A percentile compares a stretch with the other conserved stretches of the same genome.
Conservation (phyloP, 2,888 invertebrate species). For the Agrochola lota region DNA sequence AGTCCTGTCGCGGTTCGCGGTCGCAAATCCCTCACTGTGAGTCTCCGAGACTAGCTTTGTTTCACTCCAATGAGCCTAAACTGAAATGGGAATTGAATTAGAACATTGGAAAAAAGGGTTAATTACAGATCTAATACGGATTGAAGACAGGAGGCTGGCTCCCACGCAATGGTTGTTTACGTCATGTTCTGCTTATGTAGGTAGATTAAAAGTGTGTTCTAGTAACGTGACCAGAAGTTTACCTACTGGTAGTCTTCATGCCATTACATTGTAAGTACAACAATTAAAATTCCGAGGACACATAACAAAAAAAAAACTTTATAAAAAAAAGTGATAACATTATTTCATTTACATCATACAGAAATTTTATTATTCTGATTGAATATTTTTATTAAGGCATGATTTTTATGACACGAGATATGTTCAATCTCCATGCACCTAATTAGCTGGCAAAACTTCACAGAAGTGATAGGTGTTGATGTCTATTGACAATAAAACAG, state of each 20-base stretch:
- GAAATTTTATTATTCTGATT: too few relatives aligned
- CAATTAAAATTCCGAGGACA: neutral
- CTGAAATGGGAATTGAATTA: constrained; percentile 55
- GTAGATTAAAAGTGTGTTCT: neutral
- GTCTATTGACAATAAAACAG: neutral
- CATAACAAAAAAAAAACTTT: too few relatives aligned
- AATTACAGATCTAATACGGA: constrained; percentile 35
- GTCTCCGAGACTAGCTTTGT: constrained; percentile 62
- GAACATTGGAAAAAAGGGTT: constrained; percentile 48
- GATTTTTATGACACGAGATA: neutral
- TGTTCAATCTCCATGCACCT: too few relatives aligned
- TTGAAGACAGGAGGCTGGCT: neutral
- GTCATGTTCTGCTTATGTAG: neutral
- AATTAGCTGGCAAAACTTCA: neutral
- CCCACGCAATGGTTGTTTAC: neutral
- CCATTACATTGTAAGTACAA: neutral
- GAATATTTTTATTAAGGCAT: too few relatives aligned
- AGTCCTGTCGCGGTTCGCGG: constrained; percentile 83
- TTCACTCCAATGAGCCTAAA: constrained; percentile 47
- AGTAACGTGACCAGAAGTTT: neutral
- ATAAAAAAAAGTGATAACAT: too few relatives aligned
- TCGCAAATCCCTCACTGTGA: constrained; percentile 69
- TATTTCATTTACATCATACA: too few relatives aligned
- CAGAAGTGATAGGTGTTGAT: neutral
- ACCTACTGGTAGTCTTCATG: neutral